Evolutionary conservation across 2,113 vertebrate species (phyloP), one percentile per base, ranked within the genome.

Genomic region (Ardeotis arabs): DNA sequence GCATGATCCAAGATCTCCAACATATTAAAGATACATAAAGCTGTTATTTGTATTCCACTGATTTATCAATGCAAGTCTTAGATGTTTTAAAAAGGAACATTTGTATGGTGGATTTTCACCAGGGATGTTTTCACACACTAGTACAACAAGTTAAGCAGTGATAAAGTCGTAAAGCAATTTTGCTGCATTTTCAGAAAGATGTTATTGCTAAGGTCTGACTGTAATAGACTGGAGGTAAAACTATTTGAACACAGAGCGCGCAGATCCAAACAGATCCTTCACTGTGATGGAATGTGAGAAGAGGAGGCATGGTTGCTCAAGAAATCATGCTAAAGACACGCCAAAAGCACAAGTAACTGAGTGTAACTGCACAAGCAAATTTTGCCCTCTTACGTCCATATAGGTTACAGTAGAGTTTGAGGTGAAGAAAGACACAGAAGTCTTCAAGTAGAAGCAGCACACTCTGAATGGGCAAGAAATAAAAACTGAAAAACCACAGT

Each of bases 281-380:
- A 11, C 3, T 10, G 7, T 31, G 33, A 29, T 17, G 6, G 4
- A 33, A 25, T 21, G 22, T 41, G n/a, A 84, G 31, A 47, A 78
- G 59, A 75, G 4, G 23, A 64, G 20, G 3, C 4, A 29, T 9
- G 4, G 1, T 25, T 70, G 9, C n/a, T 77, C 35, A 87, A 87
- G 37, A 59, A 59, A 33, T 50, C 10, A 21, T 5, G 7, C 12
- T 47, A 60, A 63, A 82, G 25, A 3, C 14, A 7, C 1, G 4
- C 16, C 31, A 39, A 82, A 87, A 60, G 2, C 39, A 52, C 5
- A 63, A 44, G 2, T 41, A 13, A 33, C 28, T 12, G 3, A 73
- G 21, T 0, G 0, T 5, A 72, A 59, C n/a, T 9, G 15, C 16
- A 25, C 33, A 8, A 35, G 41, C 7, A 33, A 4, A 0, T 6